Evolutionary conservation across 2,797 vertebrate genomes (phyloP).

Genomic region (Hephaestus fuliginosus): DNA sequence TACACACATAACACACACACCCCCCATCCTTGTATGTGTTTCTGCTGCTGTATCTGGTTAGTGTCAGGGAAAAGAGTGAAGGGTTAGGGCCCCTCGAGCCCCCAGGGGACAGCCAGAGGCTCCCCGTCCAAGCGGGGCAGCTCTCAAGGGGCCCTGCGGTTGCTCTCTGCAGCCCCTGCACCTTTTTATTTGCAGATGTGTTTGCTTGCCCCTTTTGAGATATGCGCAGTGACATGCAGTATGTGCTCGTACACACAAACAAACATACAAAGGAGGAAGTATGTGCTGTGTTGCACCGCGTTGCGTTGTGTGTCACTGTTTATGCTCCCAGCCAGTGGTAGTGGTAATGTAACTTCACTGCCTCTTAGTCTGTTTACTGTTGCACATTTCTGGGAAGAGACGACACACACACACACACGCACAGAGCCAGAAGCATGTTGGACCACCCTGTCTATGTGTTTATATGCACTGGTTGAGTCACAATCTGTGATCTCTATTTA

Average conservation of each 20-base stretch:
- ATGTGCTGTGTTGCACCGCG: slow-evolving; percentile 37
- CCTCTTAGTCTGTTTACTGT: slow-evolving; percentile 81
- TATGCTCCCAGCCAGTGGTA: slow-evolving; percentile 71
- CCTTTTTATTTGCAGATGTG: slow-evolving; percentile 53
- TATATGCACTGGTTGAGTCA: slow-evolving; percentile 78
- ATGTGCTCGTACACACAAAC: slow-evolving; percentile 38
- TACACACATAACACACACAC: slow-evolving; percentile 24
- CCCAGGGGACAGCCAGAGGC: slow-evolving; percentile 70
- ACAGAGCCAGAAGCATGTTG: slow-evolving; percentile 70
- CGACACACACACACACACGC: slow-evolving; percentile 37
- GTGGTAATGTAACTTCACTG: slow-evolving; percentile 75
- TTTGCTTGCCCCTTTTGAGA: slow-evolving; percentile 49
- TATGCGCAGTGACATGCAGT: slow-evolving; percentile 55
- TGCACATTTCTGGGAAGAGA: slow-evolving; percentile 77
- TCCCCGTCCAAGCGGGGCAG: slow-evolving; percentile 62
- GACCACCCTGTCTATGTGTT: slow-evolving; percentile 84
- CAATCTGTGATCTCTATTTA: slow-evolving; percentile 83
- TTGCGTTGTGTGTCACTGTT: slow-evolving; percentile 72
- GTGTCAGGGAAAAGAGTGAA: slow-evolving; percentile 75
- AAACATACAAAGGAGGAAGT: slow-evolving; percentile 46
- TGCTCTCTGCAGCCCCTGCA: slow-evolving; percentile 54
- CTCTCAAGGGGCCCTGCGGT: slow-evolving; percentile 54
- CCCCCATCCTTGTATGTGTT: slow-evolving; percentile 61
- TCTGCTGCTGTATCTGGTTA: slow-evolving; percentile 80
- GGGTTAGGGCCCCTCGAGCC: slow-evolving; percentile 67